Evolutionary conservation across 2,888 invertebrate genomes (phyloP).

Genomic region (Omphaloscelis lunosa): DNA sequence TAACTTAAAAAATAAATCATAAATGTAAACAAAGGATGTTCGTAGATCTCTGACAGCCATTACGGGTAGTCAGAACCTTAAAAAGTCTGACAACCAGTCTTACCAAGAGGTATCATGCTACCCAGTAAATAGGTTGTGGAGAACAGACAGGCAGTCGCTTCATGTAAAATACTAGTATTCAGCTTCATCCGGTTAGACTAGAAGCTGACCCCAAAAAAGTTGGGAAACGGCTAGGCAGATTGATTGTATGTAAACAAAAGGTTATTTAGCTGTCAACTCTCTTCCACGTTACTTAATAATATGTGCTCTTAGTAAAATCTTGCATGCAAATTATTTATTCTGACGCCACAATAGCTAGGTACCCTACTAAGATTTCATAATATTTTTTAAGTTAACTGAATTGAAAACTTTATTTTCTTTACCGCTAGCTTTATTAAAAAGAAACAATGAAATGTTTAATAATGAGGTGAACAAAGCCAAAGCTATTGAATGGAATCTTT

Average conservation of each 20-base stretch:
- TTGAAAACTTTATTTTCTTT: constrained; percentile 40
- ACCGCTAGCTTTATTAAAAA: constrained; percentile 54
- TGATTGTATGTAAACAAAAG: not conserved
- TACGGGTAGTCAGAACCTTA: no score
- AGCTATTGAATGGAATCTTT: constrained; percentile 50
- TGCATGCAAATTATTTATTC: constrained; percentile 1
- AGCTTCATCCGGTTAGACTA: no score
- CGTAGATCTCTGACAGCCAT: no score
- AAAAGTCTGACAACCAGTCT: no score
- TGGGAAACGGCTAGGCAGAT: no score
- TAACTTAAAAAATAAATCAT: no score
- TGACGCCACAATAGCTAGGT: not conserved
- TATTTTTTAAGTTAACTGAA: constrained; percentile 27
- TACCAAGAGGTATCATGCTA: no score
- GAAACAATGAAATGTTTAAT: constrained; percentile 58
- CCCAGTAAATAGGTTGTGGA: no score
- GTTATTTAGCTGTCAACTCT: not conserved
- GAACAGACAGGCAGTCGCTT: no score
- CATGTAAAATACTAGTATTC: no score
- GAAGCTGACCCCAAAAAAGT: no score
- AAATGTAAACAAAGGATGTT: no score
- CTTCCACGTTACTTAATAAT: not conserved
- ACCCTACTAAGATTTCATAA: constrained; percentile 8
- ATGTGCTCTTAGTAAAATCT: not conserved
- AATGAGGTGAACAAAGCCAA: constrained; percentile 51